phyloP scores from a whole-genome alignment of 2,888 invertebrate genomes.

The Hypomecis atomaria region DNA sequence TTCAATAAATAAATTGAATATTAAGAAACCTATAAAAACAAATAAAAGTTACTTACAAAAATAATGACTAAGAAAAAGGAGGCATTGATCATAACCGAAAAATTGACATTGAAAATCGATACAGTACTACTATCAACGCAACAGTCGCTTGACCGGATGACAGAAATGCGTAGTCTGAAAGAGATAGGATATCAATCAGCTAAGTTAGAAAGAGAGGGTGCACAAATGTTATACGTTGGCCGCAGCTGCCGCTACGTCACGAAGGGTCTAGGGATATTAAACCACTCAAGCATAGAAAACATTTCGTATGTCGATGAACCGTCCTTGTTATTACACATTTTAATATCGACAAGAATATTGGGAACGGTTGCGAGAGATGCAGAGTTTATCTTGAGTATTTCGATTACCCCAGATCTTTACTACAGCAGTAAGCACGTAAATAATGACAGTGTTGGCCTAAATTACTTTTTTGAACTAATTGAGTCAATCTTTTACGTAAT shows the following conservation, averaged over 20 bases:
- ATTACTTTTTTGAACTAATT: slow-evolving; percentile 23
- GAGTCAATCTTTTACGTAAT: slow-evolving; percentile 12
- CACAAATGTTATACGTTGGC: slow-evolving; percentile 71
- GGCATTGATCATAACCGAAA: slow-evolving; percentile 39
- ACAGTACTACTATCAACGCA: slow-evolving; percentile 61
- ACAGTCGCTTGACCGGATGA: slow-evolving; percentile 71
- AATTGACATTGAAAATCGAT: slow-evolving; percentile 63
- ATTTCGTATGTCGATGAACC: slow-evolving; percentile 54
- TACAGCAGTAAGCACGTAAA: slow-evolving; percentile 31
- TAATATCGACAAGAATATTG: slow-evolving; percentile 25
- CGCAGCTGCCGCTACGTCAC: slow-evolving; percentile 83
- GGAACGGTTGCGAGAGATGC: slow-evolving; percentile 19
- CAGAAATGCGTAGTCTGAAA: slow-evolving; percentile 66
- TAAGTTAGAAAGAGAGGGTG: slow-evolving; percentile 61
- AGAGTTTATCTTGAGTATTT: slow-evolving; percentile 13
- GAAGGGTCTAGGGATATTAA: slow-evolving; percentile 72
- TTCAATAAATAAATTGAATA: slow-evolving; percentile 13
- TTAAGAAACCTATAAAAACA: not conserved
- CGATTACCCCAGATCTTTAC: slow-evolving; percentile 39
- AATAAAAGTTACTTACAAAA: slow-evolving; percentile 5
- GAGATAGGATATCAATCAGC: slow-evolving; percentile 50
- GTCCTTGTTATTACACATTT: slow-evolving; percentile 46
- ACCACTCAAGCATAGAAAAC: slow-evolving; percentile 71
- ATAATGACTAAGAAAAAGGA: slow-evolving; percentile 10
- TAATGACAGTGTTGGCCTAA: slow-evolving; percentile 16